Conservation (phyloP, 2,113 vertebrate species). For the Perca flavescens region DNA sequence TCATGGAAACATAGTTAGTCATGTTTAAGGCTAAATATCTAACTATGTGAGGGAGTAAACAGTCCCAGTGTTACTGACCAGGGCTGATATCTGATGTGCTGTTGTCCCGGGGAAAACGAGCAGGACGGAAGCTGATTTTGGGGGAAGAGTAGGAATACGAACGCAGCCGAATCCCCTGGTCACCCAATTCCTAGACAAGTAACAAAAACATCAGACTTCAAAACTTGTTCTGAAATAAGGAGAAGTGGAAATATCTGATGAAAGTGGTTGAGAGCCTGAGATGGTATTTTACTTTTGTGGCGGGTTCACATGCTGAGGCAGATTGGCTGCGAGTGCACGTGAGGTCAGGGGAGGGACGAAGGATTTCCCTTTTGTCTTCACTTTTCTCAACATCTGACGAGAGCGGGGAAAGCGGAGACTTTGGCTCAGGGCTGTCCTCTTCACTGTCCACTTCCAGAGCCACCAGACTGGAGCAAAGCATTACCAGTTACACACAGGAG, state of each 20-base stretch:
- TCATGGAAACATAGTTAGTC: conserved; percentile 33
- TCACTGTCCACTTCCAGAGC: conserved; percentile 90
- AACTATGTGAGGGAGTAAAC: background rate
- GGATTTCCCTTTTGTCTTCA: conserved; percentile 79
- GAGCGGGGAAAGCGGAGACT: conserved; percentile 50
- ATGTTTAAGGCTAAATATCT: background rate
- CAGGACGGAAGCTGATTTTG: conserved; percentile 87
- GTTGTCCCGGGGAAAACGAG: conserved; percentile 77
- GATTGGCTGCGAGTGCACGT: conserved; percentile 82
- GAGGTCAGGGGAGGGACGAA: conserved; percentile 68
- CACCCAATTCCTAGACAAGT: conserved; percentile 80
- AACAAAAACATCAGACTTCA: background rate
- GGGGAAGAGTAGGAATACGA: conserved; percentile 96
- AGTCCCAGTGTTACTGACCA: conserved; percentile 84
- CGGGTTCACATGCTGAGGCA: conserved; percentile 75
- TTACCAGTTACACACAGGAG: background rate
- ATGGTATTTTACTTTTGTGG: conserved; percentile 83
- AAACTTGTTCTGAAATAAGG: background rate
- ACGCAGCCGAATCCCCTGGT: conserved; percentile 89
- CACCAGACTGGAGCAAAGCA: conserved; percentile 84
- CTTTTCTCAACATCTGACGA: conserved; percentile 69
- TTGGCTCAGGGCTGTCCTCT: conserved; percentile 74
- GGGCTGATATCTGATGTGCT: conserved; percentile 75
- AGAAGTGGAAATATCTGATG: background rate
- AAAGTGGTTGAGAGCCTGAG: background rate